Evolutionary conservation across 2,113 vertebrate genomes (phyloP).

Genomic region (Datnioides undecimradiatus): DNA sequence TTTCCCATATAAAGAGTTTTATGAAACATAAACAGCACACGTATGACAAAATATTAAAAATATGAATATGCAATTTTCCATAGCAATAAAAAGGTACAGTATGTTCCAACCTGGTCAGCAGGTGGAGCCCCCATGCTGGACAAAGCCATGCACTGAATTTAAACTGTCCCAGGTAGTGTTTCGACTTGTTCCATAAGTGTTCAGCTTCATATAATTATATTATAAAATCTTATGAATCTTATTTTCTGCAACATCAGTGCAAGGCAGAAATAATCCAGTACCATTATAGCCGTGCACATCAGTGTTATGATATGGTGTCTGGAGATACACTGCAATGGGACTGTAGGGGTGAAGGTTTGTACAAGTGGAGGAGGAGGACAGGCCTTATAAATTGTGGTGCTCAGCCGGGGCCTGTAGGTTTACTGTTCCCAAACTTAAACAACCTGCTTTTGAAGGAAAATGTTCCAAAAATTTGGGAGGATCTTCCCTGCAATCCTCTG

Average conservation of each 20-base stretch:
- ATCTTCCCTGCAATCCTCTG: slow-evolving; percentile 23
- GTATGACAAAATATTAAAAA: neutral
- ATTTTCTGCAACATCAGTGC: neutral
- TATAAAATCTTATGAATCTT: neutral
- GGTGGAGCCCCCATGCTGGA: slow-evolving; percentile 6
- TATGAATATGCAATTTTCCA: neutral
- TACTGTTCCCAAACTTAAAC: slow-evolving; percentile 29
- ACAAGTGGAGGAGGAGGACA: slow-evolving; percentile 33
- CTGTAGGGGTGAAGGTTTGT: slow-evolving; percentile 9
- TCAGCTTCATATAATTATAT: neutral
- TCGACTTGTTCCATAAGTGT: neutral
- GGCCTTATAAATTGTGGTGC: slow-evolving; percentile 23
- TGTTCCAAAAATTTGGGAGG: slow-evolving; percentile 34
- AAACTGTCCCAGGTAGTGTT: neutral
- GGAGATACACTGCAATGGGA: slow-evolving; percentile 2
- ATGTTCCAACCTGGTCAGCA: slow-evolving; percentile 19
- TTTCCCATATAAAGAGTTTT: neutral
- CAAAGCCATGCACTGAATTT: neutral
- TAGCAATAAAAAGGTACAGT: neutral
- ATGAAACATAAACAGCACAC: neutral
- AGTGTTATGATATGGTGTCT: slow-evolving; percentile 20
- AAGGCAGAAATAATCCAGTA: slow-evolving; percentile 9
- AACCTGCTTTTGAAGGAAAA: slow-evolving; percentile 28
- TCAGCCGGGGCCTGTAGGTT: slow-evolving; percentile 14
- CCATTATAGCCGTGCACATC: neutral